These are phyloP conservation scores for Malthinus flaveolus DNA, from an alignment of 2,888 invertebrate genomes.

Conservation along the genomic window DNA sequence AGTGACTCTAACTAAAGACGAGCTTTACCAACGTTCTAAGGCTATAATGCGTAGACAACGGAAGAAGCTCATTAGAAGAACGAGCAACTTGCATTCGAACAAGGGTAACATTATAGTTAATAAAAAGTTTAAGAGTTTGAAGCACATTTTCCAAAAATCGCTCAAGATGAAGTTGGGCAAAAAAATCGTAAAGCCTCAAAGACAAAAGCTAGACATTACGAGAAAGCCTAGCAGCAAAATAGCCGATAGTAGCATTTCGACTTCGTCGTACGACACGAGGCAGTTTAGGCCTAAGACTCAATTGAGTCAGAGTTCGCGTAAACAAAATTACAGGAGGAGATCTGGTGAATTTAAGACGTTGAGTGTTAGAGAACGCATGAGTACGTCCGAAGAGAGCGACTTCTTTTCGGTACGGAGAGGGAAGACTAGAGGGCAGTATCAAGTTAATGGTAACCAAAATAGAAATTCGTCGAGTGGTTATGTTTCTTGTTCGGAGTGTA, in stretches of 20 bases:
- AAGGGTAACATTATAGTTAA: slow-evolving; percentile 43
- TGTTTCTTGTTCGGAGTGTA: slow-evolving; percentile 87
- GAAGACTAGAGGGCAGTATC: slow-evolving; percentile 45
- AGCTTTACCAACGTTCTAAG: slow-evolving; percentile 86
- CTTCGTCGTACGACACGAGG: slow-evolving; percentile 65
- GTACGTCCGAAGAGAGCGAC: slow-evolving; percentile 56
- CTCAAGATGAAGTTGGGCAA: slow-evolving; percentile 50
- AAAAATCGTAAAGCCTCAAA: slow-evolving; percentile 29
- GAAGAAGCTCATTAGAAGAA: slow-evolving; percentile 66
- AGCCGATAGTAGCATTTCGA: slow-evolving; percentile 65
- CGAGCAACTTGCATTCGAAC: slow-evolving; percentile 56
- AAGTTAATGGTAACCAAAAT: slow-evolving; percentile 43
- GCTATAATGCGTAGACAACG: slow-evolving; percentile 85
- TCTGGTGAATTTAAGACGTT: slow-evolving; percentile 14
- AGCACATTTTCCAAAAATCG: slow-evolving; percentile 63
- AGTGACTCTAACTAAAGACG: slow-evolving; percentile 88
- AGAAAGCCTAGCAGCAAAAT: slow-evolving; percentile 34
- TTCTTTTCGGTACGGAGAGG: slow-evolving; percentile 51
- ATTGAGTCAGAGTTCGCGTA: slow-evolving; percentile 37
- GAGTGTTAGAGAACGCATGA: slow-evolving; percentile 38
- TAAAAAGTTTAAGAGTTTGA: slow-evolving; percentile 48
- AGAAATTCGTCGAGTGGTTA: slow-evolving; percentile 64
- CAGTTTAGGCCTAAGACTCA: slow-evolving; percentile 65
- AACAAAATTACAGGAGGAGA: slow-evolving; percentile 45
- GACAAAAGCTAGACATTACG: slow-evolving; percentile 10